A percentile compares a stretch with the other conserved stretches of the same genome.
phyloP scores from a whole-genome alignment of 2,113 vertebrate species.

The Nyctereutes procyonoides region DNA sequence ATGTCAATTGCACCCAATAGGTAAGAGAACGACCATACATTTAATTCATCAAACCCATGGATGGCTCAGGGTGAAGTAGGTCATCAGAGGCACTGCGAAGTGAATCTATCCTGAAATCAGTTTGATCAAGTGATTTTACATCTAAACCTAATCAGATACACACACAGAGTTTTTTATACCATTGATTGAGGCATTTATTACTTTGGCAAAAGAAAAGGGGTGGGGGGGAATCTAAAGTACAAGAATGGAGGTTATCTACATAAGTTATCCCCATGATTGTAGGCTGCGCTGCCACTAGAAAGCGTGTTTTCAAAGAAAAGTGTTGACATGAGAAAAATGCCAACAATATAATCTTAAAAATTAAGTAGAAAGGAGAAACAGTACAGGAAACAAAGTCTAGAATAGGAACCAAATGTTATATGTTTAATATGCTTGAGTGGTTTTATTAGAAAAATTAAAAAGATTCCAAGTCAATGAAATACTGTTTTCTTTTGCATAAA shows the following conservation, averaged over 20 bases:
- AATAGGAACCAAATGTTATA: background rate
- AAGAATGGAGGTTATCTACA: background rate
- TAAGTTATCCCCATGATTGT: background rate
- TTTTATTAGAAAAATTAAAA: background rate
- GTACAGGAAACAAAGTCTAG: background rate
- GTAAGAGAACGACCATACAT: background rate
- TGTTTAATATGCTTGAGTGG: background rate
- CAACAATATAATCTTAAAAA: background rate
- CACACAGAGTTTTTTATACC: background rate
- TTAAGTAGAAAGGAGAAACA: background rate
- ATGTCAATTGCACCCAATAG: background rate
- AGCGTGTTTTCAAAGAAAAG: background rate
- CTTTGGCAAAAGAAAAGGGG: background rate
- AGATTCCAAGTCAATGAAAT: background rate
- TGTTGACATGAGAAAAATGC: background rate
- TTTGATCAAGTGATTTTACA: background rate
- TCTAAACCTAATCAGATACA: background rate
- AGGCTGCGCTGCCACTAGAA: background rate
- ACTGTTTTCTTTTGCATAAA: conserved; percentile 23
- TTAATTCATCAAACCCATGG: conserved; percentile 9
- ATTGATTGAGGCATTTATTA: background rate
- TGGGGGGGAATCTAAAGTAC: background rate
- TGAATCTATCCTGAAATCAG: background rate
- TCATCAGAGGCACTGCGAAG: background rate
- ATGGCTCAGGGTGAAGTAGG: background rate